Base-by-base conservation (phyloP, 2,797 vertebrate genomes). In the Hippopotamyrus pictus region DNA sequence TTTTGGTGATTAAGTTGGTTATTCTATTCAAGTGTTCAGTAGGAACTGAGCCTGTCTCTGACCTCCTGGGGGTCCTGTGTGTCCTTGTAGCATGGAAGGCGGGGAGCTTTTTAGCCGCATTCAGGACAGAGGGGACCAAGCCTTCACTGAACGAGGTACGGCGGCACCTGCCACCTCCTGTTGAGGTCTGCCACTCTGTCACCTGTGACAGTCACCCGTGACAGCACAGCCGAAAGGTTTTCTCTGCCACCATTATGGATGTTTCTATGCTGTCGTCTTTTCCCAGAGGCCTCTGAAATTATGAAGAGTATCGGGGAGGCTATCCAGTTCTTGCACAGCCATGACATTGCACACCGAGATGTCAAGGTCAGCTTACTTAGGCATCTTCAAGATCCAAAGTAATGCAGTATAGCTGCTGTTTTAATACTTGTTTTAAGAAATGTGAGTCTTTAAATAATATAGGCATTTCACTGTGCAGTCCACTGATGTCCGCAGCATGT, bases 101-200 rank as follows among this genome's bases (percentile, higher is more conserved):
- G 97, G 97, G 50, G 97, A 98, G 88, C 96, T 98, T 85, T 97
- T 98, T 88, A 97, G 96, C 91, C 93, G 97, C 5, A 98, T 98
- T 57, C 96, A 98, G 91, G 97, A 97, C 94, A 92, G 96, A 92
- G 96, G 97, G 91, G 97, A 98, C 93, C 96, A 97, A 88, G 97
- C 97, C 0, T 98, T 98, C 93, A 98, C 97, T 2, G 97, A 98
- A 90, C 95, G 97, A 96, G 97, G 97, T 98, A 96, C 91, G 89
- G n/a, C 22, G 6, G 17, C 37, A 3, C 73, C 73, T 44, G 37
- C 7, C 29, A 73, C 65, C 29, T 73, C 65, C 12, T 73, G 0
- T 17, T 5, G 65, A 73, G 29, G 5, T 17, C 29, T 73, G 29
- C 44, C 76, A 19, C 11, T 84, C 82, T 84, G n/a, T 50, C 82